A percentile compares a stretch with the other conserved stretches of the same genome.
Conservation (phyloP, 2,797 vertebrate species). For the Carcharodon carcharias region DNA sequence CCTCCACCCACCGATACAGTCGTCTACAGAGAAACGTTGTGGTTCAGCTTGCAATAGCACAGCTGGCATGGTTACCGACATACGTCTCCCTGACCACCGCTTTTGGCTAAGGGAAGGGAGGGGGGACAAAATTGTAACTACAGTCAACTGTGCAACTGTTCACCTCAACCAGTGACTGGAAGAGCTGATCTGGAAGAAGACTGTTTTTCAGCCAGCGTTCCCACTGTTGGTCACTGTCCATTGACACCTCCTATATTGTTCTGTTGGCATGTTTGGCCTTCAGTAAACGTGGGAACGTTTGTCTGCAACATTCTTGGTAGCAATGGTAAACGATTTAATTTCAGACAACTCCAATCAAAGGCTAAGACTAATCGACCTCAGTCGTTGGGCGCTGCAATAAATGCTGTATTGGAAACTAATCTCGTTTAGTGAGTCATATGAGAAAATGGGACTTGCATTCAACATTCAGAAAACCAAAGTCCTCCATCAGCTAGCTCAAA, state of each 20-base stretch:
- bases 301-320: not conserved
- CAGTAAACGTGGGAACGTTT: not conserved
- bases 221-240: not conserved
- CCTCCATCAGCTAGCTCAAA: no score
- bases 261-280: not conserved
- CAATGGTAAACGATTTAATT: no score
- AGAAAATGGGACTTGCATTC: no score
- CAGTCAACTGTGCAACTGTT: not conserved
- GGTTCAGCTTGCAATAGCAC: not conserved
- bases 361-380: no score
- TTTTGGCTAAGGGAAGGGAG: not conserved
- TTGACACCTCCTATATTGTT: not conserved
- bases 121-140: not conserved
- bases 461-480: no score
- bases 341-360: no score
- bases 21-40: not conserved
- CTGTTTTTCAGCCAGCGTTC: not conserved
- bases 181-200: not conserved
- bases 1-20: not conserved
- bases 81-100: not conserved
- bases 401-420: no score
- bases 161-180: no score
- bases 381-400: no score
- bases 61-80: not conserved
- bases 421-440: no score